Conservation (phyloP, 2,888 invertebrate genomes). For the Thumatha senex region DNA sequence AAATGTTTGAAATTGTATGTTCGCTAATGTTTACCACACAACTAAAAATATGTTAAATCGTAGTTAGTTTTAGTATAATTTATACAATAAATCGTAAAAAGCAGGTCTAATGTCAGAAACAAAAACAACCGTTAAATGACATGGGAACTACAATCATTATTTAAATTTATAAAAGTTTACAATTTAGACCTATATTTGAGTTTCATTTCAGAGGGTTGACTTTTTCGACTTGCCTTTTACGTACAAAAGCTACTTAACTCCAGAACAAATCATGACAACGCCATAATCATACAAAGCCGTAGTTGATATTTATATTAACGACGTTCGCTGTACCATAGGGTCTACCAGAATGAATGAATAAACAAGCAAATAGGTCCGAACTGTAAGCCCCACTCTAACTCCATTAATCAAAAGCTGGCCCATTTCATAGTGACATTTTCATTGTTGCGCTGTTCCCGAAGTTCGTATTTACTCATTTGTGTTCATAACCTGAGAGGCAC, state of each 20-base stretch:
- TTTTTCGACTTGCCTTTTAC: neutral
- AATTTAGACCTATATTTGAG: constrained; percentile 18
- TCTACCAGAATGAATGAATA: constrained; percentile 55
- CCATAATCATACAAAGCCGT: constrained; percentile 15
- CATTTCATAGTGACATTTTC: constrained; percentile 81
- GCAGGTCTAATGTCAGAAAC: too few species aligned
- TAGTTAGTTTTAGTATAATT: too few species aligned
- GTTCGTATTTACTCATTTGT: constrained; percentile 69
- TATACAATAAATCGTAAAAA: too few species aligned
- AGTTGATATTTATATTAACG: constrained; percentile 49
- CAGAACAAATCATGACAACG: constrained; percentile 21
- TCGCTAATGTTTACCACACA: too few species aligned
- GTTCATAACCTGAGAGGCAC: constrained; percentile 57
- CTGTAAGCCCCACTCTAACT: constrained; percentile 54
- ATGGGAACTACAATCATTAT: constrained; percentile 12
- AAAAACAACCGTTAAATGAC: too few species aligned
- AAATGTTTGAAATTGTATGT: too few species aligned
- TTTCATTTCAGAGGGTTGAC: too few species aligned
- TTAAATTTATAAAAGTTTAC: constrained; percentile 33
- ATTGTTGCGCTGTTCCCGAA: constrained; percentile 70
- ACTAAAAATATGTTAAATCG: too few species aligned
- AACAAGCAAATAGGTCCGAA: constrained; percentile 66
- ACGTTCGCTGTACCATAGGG: constrained; percentile 33
- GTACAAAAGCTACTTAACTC: constrained; percentile 3
- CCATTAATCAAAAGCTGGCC: constrained; percentile 74